These are phyloP conservation scores for Drosophila koepferae DNA, from an alignment of 2,888 invertebrate genomes.

Conservation along the genomic window DNA sequence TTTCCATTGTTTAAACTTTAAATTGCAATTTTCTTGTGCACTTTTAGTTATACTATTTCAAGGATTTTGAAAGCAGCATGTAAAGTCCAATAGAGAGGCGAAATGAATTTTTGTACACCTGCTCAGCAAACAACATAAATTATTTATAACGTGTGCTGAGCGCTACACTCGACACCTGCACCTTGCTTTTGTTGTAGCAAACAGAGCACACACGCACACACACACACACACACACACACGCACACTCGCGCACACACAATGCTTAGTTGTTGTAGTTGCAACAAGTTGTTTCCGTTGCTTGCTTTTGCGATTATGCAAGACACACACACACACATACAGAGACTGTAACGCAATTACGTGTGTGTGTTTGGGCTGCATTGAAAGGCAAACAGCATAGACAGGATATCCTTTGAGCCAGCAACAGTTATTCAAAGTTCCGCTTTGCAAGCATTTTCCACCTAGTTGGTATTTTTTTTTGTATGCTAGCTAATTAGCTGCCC, in stretches of 20 bases:
- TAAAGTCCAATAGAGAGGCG: background rate
- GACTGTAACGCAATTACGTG: conserved; percentile 20
- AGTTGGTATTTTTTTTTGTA: conserved; percentile 5
- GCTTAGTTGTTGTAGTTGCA: conserved; percentile 57
- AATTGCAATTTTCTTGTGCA: conserved; percentile 15
- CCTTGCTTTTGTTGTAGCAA: conserved; percentile 33
- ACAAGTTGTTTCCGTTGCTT: conserved; percentile 74
- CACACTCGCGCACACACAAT: conserved; percentile 1
- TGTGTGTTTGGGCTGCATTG: conserved; percentile 36
- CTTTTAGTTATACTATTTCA: background rate
- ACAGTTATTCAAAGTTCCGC: conserved; percentile 34
- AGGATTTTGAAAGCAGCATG: background rate
- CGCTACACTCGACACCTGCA: conserved; percentile 27
- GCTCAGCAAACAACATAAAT: conserved; percentile 71
- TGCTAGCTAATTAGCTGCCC: conserved; percentile 57
- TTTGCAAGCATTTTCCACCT: conserved; percentile 14
- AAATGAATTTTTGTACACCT: conserved; percentile 66
- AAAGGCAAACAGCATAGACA: conserved; percentile 56
- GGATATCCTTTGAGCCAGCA: conserved; percentile 54
- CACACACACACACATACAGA: conserved; percentile 26
- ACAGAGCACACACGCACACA: conserved; percentile 16
- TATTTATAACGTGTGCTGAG: conserved; percentile 63
- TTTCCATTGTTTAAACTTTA: background rate
- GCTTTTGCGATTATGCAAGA: conserved; percentile 60
- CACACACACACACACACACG: conserved; percentile 4